Evolutionary conservation across 2,113 vertebrate genomes (phyloP), one percentile per base, ranked within the genome.

Genomic region (Trogon melanurus): DNA sequence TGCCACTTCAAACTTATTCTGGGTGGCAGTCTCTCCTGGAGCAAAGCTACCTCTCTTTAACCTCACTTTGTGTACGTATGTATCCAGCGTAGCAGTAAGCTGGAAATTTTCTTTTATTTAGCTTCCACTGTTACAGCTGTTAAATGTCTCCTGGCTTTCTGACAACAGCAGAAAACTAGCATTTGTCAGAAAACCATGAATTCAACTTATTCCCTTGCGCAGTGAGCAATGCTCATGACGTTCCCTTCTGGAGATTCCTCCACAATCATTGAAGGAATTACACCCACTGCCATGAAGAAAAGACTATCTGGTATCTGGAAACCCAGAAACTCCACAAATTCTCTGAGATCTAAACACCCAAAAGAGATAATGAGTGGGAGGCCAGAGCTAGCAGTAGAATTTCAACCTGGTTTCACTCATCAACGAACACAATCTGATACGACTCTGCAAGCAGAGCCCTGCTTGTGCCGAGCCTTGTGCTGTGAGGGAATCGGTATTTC

Each of bases 391-490:
- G 62, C 58, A 73, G 87, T 58, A 92, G 91, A 91, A 94, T 95
- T 96, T 96, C 90, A 92, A 96, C 95, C 88, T 95, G 85, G 92
- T 94, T 95, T 92, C 61, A 79, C 70, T 95, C 83, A 93, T 85
- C 80, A 54, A 3, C 88, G 92, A 92, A 20, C 80, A 89, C 70
- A 94, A 65, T 45, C 34, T 32, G 50, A n/a, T 75, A 79, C 14
- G 45, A 80, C 12, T 75, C 53, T 27, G 44, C 32, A 66, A 56
- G 64, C 11, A 62, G 71, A 88, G 41, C 22, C 11, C 44, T 62
- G 23, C 44, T 75, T 75, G 17, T 67, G 20, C 44, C 79, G 53
- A 89, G 69, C 51, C 32, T 58, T 74, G 48, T 61, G 34, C 81
- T 73, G 10, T 27, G 57, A 64, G 30, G 6, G 34, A 10, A 61